Evolutionary conservation across 2,888 invertebrate genomes (phyloP).

Genomic region (Pseudoips prasinana): DNA sequence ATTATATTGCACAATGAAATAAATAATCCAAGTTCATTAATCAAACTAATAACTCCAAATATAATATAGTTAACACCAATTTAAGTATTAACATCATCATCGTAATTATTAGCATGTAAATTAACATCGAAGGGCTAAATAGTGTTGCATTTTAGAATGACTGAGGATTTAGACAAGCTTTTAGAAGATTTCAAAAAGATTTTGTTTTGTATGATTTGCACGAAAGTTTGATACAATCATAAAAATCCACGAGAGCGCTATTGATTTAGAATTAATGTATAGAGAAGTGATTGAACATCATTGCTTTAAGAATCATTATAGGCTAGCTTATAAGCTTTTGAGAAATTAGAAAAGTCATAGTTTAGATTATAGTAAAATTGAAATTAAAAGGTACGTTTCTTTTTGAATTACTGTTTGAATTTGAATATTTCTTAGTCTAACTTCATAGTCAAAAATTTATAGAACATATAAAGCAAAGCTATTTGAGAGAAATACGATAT

Average conservation of each 20-base stretch:
- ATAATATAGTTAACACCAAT: slow-evolving; percentile 9
- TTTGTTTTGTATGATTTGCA: slow-evolving; percentile 44
- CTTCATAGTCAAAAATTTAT: background rate
- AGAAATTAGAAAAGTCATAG: slow-evolving; percentile 32
- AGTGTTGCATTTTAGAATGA: slow-evolving; percentile 59
- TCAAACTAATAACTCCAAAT: slow-evolving; percentile 11
- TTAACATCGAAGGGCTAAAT: slow-evolving; percentile 47
- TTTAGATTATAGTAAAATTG: slow-evolving; percentile 25
- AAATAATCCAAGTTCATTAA: slow-evolving; percentile 6
- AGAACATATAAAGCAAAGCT: slow-evolving; percentile 2
- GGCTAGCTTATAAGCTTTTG: slow-evolving; percentile 43
- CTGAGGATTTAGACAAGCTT: slow-evolving; percentile 55
- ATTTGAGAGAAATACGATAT: background rate
- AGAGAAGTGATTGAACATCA: slow-evolving; percentile 27
- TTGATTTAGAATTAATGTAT: slow-evolving; percentile 39
- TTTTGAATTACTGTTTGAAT: slow-evolving; percentile 8
- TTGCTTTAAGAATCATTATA: slow-evolving; percentile 41
- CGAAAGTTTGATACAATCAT: slow-evolving; percentile 37
- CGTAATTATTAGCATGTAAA: slow-evolving; percentile 50
- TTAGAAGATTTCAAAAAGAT: slow-evolving; percentile 45
- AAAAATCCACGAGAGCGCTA: slow-evolving; percentile 49
- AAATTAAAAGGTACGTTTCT: slow-evolving; percentile 13
- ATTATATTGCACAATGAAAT: slow-evolving; percentile 32
- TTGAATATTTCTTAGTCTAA: too few relatives aligned
- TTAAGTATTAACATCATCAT: slow-evolving; percentile 18